Evolutionary conservation across 2,888 invertebrate species (phyloP).

Genomic region (Lasiommata megera): DNA sequence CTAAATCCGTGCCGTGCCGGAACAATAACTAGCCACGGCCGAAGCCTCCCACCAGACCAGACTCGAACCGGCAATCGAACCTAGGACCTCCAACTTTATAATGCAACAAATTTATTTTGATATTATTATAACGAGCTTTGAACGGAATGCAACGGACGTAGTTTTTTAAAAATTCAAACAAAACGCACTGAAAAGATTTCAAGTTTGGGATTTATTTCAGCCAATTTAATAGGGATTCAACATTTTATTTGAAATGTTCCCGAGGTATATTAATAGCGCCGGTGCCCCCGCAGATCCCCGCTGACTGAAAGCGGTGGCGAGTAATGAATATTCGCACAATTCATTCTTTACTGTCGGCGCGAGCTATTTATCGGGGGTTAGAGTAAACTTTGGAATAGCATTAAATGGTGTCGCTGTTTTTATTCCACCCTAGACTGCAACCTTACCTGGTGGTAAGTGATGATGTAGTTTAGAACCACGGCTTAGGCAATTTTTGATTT

Average conservation of each 20-base stretch:
- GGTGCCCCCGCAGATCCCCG: constrained; percentile 8
- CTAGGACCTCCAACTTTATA: too few relatives aligned
- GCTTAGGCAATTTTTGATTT: too few relatives aligned
- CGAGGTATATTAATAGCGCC: not conserved
- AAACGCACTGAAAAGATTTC: not conserved
- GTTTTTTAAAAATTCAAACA: too few relatives aligned
- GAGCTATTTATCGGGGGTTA: constrained; percentile 7
- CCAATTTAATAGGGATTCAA: not conserved
- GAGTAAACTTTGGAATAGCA: not conserved
- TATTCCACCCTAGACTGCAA: not conserved
- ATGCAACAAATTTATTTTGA: too few relatives aligned
- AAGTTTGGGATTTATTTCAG: not conserved
- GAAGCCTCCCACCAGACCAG: too few relatives aligned
- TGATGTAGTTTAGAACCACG: too few relatives aligned
- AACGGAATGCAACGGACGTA: too few relatives aligned
- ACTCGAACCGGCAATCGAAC: too few relatives aligned
- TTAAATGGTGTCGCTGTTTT: not conserved
- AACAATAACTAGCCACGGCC: too few relatives aligned
- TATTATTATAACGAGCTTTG: too few relatives aligned
- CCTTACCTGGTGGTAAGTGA: too few relatives aligned
- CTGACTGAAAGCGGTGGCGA: constrained; percentile 4
- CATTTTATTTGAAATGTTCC: not conserved
- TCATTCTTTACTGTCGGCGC: constrained; percentile 17
- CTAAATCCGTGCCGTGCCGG: too few relatives aligned
- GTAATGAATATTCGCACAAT: constrained; percentile 19